Evolutionary conservation across 2,888 invertebrate species (phyloP).

Genomic region (Agrochola lychnidis): DNA sequence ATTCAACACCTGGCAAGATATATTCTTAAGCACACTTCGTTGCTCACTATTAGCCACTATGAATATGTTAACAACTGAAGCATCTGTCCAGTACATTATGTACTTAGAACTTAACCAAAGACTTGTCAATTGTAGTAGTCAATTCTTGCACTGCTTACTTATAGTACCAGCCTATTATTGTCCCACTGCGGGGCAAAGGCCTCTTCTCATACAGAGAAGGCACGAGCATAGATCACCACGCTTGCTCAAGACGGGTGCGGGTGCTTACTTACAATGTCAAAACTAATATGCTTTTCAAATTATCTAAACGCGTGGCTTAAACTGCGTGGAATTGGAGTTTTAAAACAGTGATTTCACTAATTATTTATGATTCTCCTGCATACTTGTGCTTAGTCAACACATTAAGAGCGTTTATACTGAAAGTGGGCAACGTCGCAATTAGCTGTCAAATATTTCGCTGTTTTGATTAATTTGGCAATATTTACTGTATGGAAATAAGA

Average conservation of each 20-base stretch:
- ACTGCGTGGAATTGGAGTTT: slow-evolving; percentile 46
- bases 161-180: too few relatives aligned
- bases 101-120: background rate
- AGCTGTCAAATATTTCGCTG: too few relatives aligned
- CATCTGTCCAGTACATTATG: background rate
- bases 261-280: background rate
- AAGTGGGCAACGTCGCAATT: too few relatives aligned
- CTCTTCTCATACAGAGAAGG: too few relatives aligned
- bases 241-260: too few relatives aligned
- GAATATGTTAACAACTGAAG: background rate
- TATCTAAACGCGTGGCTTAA: slow-evolving; percentile 66
- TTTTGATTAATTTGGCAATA: too few relatives aligned
- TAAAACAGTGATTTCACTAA: slow-evolving; percentile 42
- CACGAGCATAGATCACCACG: too few relatives aligned
- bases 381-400: slow-evolving; percentile 5
- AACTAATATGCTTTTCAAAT: slow-evolving; percentile 54
- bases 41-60: background rate
- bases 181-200: too few relatives aligned
- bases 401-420: background rate
- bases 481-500: too few relatives aligned
- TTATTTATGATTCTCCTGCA: slow-evolving; percentile 10
- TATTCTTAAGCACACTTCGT: too few relatives aligned
- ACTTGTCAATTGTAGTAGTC: background rate
- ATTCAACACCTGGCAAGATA: background rate
- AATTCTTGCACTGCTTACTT: slow-evolving; percentile 1